Percentiles rank a stretch among this genome's conserved stretches.
Evolutionary conservation across 1,140 invertebrate genomes (phyloP).

Genomic region (Portunus trituberculatus): DNA sequence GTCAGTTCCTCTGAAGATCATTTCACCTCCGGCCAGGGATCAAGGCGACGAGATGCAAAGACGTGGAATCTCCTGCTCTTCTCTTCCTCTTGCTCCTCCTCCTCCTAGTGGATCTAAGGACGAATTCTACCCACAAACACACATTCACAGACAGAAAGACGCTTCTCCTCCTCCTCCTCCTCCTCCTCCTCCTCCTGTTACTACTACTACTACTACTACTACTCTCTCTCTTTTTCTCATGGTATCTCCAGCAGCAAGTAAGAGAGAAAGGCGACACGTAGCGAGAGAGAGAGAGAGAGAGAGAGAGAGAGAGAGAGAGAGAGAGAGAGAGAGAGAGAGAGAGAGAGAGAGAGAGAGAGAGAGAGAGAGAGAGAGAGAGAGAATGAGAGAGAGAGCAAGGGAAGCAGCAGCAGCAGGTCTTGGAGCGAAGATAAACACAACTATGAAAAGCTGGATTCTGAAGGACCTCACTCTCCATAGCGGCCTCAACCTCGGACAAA

Average conservation of each 20-base stretch:
- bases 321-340: too few relatives aligned
- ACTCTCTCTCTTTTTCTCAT: background rate
- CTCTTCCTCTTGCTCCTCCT: background rate
- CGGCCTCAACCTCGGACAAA: background rate
- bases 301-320: background rate
- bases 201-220: too few relatives aligned
- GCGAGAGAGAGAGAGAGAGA: background rate
- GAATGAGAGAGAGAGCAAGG: background rate
- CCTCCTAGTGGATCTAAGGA: background rate
- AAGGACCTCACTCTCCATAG: background rate
- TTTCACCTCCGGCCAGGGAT: conserved; percentile 7
- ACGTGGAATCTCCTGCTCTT: background rate
- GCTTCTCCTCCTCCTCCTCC: too few relatives aligned
- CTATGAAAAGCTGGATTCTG: background rate
- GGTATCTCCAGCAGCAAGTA: background rate
- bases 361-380: too few relatives aligned
- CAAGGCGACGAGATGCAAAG: conserved; percentile 2
- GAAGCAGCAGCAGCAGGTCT: background rate
- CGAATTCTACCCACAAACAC: background rate
- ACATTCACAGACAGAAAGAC: background rate
- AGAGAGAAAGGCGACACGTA: background rate
- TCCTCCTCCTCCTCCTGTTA: background rate
- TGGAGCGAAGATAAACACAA: background rate
- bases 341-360: too few relatives aligned
- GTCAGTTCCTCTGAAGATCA: conserved; percentile 2